phyloP scores from a whole-genome alignment of 2,113 vertebrate species.

The Myodes glareolus region DNA sequence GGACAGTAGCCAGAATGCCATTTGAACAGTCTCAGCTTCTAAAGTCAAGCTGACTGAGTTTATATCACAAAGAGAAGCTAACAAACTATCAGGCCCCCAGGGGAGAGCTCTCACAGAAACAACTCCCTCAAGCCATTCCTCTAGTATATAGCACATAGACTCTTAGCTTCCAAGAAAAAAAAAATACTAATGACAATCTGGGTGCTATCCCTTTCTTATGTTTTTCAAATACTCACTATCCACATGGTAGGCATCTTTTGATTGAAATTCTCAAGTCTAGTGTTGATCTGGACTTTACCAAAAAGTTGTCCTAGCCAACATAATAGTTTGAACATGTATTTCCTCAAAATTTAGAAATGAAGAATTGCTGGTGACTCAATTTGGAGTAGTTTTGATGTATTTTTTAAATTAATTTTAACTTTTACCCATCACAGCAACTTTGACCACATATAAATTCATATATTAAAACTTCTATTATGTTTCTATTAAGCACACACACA shows the following conservation, averaged over 20 bases:
- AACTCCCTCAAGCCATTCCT: background rate
- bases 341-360: slow-evolving; percentile 8
- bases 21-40: background rate
- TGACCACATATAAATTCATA: background rate
- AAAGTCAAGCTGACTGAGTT: background rate
- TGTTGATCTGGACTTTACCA: background rate
- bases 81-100: background rate
- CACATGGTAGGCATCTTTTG: background rate
- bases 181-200: too few species aligned
- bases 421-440: background rate
- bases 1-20: background rate
- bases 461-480: background rate
- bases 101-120: background rate
- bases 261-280: background rate
- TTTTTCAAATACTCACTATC: background rate
- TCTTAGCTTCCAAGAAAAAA: background rate
- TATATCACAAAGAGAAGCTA: background rate
- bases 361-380: background rate
- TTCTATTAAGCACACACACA: background rate
- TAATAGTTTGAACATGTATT: background rate
- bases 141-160: background rate
- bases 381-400: background rate
- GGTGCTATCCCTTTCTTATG: background rate
- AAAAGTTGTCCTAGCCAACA: background rate
- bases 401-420: background rate